Evolutionary conservation across 2,113 vertebrate genomes (phyloP), one percentile per base, ranked within the genome.

Genomic region (Carassius auratus): DNA sequence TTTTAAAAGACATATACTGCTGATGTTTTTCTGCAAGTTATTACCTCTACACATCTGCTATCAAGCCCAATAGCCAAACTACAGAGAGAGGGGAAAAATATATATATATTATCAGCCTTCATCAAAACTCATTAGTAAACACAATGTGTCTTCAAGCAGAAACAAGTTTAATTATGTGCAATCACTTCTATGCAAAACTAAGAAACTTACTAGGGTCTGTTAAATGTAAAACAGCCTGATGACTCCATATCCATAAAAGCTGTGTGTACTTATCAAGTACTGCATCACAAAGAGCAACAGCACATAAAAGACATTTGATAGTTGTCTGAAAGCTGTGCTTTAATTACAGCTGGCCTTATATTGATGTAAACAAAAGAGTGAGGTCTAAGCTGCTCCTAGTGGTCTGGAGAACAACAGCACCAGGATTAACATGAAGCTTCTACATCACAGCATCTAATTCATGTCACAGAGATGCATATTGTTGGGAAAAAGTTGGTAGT

Each of bases 321-420:
- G 19, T 1, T 21, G 17, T 77, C 59, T 81, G 68, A 73, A 76
- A 61, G 62, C 42, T 57, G 8, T 50, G 19, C 52, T 48, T 59
- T 19, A 84, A 76, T 48, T n/a, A 45, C 59, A 84, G 48, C 57
- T 62, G 14, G 36, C 64, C 68, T 59, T 45, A 71, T 75, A 15
- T 17, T 42, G 80, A 86, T 84, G 81, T 88, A 86, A 85, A 89
- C 68, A 83, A 74, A 69, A 8, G 12, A 52, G 26, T 85, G 59
- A 36, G 38, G 50, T 66, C 30, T 36, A 33, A 84, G 83, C 10
- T 52, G n/a, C 52, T 17, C 74, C 50, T 21, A 36, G 76, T 38
- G 30, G 76, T 59, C 30, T 57, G 19, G 14, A 21, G 9, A 38
- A 59, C 30, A 15, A 59, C 30, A 78, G 52, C 26, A n/a, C 30